Conservation (phyloP, 1,140 invertebrate species). For the Drosophila auraria region DNA sequence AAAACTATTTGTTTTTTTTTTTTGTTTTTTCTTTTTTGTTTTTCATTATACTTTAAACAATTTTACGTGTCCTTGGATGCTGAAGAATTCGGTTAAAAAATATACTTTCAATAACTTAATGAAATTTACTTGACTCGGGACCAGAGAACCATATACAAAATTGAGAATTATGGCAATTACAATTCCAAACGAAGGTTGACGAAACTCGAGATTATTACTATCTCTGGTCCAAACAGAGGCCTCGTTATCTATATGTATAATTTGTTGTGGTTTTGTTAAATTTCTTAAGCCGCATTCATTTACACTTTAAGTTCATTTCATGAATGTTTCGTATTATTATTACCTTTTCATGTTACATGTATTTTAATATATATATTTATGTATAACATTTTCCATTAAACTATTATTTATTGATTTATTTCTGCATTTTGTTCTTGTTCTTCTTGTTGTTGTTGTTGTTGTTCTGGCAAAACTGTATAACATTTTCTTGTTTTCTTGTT, state of each 20-base stretch:
- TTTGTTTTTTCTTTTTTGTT: not conserved
- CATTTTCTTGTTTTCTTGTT: conserved; percentile 57
- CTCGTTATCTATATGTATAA: conserved; percentile 26
- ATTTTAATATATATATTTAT: conserved; percentile 66
- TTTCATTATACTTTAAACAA: conserved; percentile 36
- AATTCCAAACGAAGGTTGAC: conserved; percentile 10
- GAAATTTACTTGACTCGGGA: conserved; percentile 24
- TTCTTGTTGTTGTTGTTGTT: conserved; percentile 19
- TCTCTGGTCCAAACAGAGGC: conserved; percentile 20
- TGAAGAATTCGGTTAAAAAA: conserved; percentile 14
- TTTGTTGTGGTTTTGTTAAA: not conserved
- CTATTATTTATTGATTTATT: conserved; percentile 68
- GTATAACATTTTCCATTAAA: conserved; percentile 72
- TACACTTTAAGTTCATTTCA: conserved; percentile 56
- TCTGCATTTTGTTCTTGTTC: conserved; percentile 47
- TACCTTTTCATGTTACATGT: conserved; percentile 59
- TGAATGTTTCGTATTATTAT: conserved; percentile 45
- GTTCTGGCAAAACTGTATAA: conserved; percentile 56
- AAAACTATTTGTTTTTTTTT: conserved; percentile 46
- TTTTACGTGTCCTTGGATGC: conserved; percentile 38
- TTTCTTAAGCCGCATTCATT: conserved; percentile 37
- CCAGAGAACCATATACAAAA: conserved; percentile 18
- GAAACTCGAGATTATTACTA: not conserved
- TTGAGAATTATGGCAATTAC: conserved; percentile 8
- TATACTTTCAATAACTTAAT: conserved; percentile 28